Evolutionary conservation across 1,140 invertebrate genomes (phyloP).

Genomic region (Pseudomyrmex dendroicus): DNA sequence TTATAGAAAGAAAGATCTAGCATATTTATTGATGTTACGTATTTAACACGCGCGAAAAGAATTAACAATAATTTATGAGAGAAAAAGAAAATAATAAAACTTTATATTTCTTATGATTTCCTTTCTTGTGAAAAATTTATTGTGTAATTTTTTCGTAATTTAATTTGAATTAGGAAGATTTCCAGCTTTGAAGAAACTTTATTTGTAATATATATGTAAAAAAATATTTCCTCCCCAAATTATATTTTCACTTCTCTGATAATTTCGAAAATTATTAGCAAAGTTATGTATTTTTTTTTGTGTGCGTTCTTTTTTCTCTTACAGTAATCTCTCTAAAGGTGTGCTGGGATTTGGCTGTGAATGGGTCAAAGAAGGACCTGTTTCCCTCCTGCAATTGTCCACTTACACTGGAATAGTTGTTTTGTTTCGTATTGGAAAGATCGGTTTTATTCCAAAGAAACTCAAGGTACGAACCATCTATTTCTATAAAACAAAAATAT

Average conservation of each 20-base stretch:
- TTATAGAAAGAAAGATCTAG: neutral
- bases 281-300: conserved; percentile 22
- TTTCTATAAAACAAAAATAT: neutral
- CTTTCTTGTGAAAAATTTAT: too few species aligned
- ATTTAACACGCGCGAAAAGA: neutral
- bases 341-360: conserved; percentile 90
- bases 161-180: too few species aligned
- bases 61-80: neutral
- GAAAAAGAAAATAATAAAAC: too few species aligned
- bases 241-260: too few species aligned
- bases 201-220: neutral
- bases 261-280: neutral
- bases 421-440: conserved; percentile 87
- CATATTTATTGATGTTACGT: neutral
- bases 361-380: conserved; percentile 87
- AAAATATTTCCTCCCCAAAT: too few species aligned
- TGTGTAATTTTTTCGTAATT: too few species aligned
- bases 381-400: conserved; percentile 88
- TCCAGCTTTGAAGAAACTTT: neutral
- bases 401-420: conserved; percentile 87
- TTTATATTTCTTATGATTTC: too few species aligned
- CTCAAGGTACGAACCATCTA: conserved; percentile 82
- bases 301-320: conserved; percentile 60
- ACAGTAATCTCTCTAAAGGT: conserved; percentile 79
- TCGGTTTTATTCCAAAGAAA: conserved; percentile 86